Base-by-base conservation (phyloP, 2,113 vertebrate genomes). In the Fulmarus glacialis region DNA sequence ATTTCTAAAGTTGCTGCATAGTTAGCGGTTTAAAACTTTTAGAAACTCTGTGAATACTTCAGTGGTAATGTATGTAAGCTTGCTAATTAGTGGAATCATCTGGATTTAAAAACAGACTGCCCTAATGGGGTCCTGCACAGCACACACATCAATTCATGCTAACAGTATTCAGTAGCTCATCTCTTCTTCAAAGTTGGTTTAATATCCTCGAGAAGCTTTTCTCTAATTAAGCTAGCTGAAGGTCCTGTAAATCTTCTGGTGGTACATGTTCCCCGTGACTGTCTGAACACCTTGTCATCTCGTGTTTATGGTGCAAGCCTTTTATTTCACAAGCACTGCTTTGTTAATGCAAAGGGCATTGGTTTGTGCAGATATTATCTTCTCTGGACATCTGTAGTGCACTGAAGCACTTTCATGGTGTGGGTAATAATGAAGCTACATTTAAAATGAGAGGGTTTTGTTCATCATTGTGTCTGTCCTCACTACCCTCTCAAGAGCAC, bases 21-120 rank as follows among this genome's bases (percentile, higher is more conserved):
- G 22, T 79, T 78, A 53, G 45, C 4, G 1, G 17, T 75, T 94
- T 77, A 48, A 73, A 74, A 32, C 86, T 94, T 96, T 67, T 58
- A 91, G 72, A 42, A 8, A 68, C 45, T 90, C 45, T 80, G 58
- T 9, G 29, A 87, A 62, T 86, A 27, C 77, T 94, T 97, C 67
- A 91, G 6, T 38, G 21, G 80, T 72, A 90, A 77, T 48, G 24
- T 71, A 75, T 92, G 78, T 87, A 59, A 73, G 73, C 64, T 90
- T 81, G 62, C 70, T 96, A 94, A 96, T 96, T 90, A 95, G 60
- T 85, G 53, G 83, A 96, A 75, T 97, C 83, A 36, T 89, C 91
- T 83, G 55, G 53, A 58, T 97, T 80, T 55, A 77, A 91, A 98
- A 94, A 4, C 83, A 95, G 87, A 80, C 74, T 92, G 71, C 90